Base-by-base conservation (phyloP, 1,140 invertebrate species). In the Sarcophaga bullata region DNA sequence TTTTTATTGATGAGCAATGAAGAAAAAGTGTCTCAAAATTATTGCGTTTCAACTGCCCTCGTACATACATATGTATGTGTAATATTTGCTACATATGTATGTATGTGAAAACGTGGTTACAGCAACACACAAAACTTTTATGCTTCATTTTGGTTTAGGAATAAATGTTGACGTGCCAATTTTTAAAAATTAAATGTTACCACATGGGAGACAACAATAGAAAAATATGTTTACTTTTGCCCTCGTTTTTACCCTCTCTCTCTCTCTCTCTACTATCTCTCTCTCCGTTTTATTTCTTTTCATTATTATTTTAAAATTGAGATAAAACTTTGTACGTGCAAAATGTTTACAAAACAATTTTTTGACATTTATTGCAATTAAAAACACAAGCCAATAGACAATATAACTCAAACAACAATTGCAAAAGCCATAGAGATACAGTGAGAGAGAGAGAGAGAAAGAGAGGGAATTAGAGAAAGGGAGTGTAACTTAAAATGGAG, bases 121-220 rank as follows among this genome's bases (percentile, higher is more conserved):
- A 37, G 25, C 25, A 37, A 37, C 25, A 37, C 25, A 78, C 17
- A 50, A 50, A 78, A 78, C n/a, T 52, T 52, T 52, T 52, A 49
- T 6, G 48, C 48, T 78, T 25, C 48, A 78, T 11, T 78, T 78
- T 78, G 10, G 75, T 17, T 78, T 19, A 78, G 11, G 48, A 48
- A 78, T 78, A 78, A 50, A 78, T 78, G 75, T 78, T 78, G 75
- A 52, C 75, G 75, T 78, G 75, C 75, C 75, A 78, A 78, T 78
- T 78, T 78, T 78, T 78, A 78, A 78, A n/a, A 78, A 78, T 78
- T 78, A 78, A 78, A 78, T 78, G 75, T 78, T 78, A 78, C 48
- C 75, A 78, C 75, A 78, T 68, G 62, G 62, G 62, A 68, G 62
- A 68, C 25, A 37, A 37, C 25, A 37, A 37, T 37, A 37, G 25